Evolutionary conservation across 2,797 vertebrate species (phyloP).

Genomic region (Aplochiton taeniatus): DNA sequence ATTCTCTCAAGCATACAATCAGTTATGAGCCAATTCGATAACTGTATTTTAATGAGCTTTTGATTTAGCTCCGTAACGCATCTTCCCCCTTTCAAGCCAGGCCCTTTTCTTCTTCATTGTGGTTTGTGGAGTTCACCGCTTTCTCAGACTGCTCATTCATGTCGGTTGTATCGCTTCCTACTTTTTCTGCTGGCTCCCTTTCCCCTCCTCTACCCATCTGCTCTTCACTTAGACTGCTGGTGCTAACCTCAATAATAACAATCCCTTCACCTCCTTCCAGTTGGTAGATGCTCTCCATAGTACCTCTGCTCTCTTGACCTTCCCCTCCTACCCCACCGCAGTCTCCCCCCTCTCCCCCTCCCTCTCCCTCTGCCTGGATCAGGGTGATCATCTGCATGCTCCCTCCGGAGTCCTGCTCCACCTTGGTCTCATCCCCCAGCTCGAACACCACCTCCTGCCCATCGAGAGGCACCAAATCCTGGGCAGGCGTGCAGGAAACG

Average conservation of each 20-base stretch:
- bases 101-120: conserved; percentile 33
- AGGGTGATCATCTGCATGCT: conserved; percentile 81
- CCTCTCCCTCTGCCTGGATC: conserved; percentile 68
- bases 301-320: conserved; percentile 45
- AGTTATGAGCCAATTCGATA: conserved; percentile 40
- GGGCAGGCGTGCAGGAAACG: conserved; percentile 69
- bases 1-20: no score
- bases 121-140: conserved; percentile 34
- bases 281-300: conserved; percentile 77
- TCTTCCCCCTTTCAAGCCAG: conserved; percentile 41
- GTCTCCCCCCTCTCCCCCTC: conserved; percentile 51
- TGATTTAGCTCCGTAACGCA: conserved; percentile 39
- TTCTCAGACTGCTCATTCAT: conserved; percentile 41
- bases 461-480: conserved; percentile 70
- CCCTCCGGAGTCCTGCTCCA: conserved; percentile 60
- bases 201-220: conserved; percentile 56
- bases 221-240: conserved; percentile 73
- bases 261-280: conserved; percentile 78
- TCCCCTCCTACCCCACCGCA: conserved; percentile 44
- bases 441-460: conserved; percentile 79
- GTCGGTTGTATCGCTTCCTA: conserved; percentile 41
- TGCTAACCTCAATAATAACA: conserved; percentile 83
- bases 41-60: conserved; percentile 46
- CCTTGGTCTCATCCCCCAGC: conserved; percentile 71
- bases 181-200: conserved; percentile 61